Base-by-base conservation (phyloP, 2,888 invertebrate species). In the Trisateles emortualis region DNA sequence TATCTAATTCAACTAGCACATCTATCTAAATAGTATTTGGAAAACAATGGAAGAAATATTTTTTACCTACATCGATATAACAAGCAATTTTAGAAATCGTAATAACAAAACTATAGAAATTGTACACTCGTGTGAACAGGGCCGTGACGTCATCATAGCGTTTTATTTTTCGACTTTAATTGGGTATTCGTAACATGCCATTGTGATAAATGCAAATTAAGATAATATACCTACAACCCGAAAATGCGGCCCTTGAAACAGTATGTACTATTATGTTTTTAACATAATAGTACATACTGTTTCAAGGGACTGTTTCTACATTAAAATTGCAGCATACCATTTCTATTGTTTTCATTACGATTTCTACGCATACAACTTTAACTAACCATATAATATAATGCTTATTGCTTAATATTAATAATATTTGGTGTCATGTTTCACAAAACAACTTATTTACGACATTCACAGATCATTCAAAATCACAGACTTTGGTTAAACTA, bases 41-140 rank as follows among this genome's bases (percentile, higher is more conserved):
- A 76, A 80, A 81, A 72, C 59, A 71, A 52, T 79, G 81, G 79
- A 79, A 79, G 79, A 76, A 59, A 64, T 58, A 49, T 56, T 58
- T n/a, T n/a, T n/a, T 46, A 59, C 22, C 32, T 66, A 54, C 35
- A 50, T 47, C 29, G 19, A 58, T 52, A 55, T 58, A 29, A 47
- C 42, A 67, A 26, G 26, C 26, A 26, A 8, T 9, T 22, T 11
- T 13, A 22, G 13, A 40, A 40, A 26, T 40, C 26, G 40, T 22
- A 26, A 26, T 24, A 26, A 26, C 4, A 26, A n/a, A n/a, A n/a
- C n/a, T n/a, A n/a, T n/a, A n/a, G n/a, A n/a, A n/a, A n/a, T n/a
- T n/a, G n/a, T n/a, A n/a, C n/a, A n/a, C n/a, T n/a, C n/a, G n/a
- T n/a, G n/a, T n/a, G n/a, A n/a, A n/a, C n/a, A n/a, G n/a, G n/a